Evolutionary conservation across 2,113 vertebrate species (phyloP).

Genomic region (Dicentrarchus labrax): DNA sequence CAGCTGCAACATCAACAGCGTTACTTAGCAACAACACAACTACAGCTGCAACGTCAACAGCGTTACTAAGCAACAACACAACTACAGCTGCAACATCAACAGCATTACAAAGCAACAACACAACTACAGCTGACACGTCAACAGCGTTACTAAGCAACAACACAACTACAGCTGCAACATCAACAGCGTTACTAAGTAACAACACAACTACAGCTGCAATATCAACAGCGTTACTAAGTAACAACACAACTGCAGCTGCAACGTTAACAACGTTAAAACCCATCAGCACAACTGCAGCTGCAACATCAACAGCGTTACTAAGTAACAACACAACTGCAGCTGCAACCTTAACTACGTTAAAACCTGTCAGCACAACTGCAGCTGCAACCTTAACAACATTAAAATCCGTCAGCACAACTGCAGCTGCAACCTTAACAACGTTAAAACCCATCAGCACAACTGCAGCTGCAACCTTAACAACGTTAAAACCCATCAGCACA

Average conservation of each 20-base stretch:
- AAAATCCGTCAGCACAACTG: not conserved
- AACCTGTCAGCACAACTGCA: not conserved
- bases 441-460: not conserved
- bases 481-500: fast-evolving
- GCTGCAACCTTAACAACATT: not conserved
- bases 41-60: not conserved
- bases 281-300: not conserved
- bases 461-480: not conserved
- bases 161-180: not conserved
- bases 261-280: not conserved
- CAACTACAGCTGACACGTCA: not conserved
- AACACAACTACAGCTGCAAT: not conserved
- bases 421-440: not conserved
- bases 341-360: no score
- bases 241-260: not conserved
- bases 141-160: not conserved
- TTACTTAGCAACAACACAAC: not conserved
- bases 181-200: not conserved
- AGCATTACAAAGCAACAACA: not conserved
- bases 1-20: not conserved
- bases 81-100: not conserved
- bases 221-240: not conserved
- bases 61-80: not conserved
- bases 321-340: not conserved
- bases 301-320: not conserved